Conservation (phyloP, 1,140 invertebrate genomes). For the Pseudomyrmex dendroicus region DNA sequence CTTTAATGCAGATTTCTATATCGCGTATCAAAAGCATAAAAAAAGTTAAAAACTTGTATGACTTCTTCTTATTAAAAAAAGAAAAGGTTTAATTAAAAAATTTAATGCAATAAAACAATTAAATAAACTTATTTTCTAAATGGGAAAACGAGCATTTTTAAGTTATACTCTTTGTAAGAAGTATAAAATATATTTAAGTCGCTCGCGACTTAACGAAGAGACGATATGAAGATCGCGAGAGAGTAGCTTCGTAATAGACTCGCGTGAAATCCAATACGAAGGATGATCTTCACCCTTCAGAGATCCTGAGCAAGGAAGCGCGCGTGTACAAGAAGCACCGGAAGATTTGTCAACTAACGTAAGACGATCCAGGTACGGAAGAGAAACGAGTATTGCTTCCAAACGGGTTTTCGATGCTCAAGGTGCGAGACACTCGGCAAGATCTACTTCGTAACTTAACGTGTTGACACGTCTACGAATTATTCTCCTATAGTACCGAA, state of each 20-base stretch:
- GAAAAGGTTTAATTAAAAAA: not conserved
- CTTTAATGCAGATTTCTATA: not conserved
- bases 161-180: not conserved
- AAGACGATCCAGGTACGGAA: conserved; percentile 68
- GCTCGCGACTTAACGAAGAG: not conserved
- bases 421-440: conserved; percentile 2
- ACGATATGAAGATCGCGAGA: conserved; percentile 24
- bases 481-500: not conserved
- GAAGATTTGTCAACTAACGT: conserved; percentile 61
- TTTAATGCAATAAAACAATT: not conserved
- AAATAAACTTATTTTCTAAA: not conserved
- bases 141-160: not conserved
- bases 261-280: conserved; percentile 72
- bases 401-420: conserved; percentile 71
- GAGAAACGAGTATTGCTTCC: conserved; percentile 51
- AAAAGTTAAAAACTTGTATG: not conserved
- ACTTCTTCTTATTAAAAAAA: not conserved
- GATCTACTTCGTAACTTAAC: not conserved
- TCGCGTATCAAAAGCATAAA: no score
- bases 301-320: conserved; percentile 23
- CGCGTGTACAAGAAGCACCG: not conserved
- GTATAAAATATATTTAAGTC: no score
- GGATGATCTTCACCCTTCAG: conserved; percentile 58
- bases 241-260: conserved; percentile 67
- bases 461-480: not conserved